phyloP scores from a whole-genome alignment of 2,888 invertebrate species.

The Blomia tropicalis region DNA sequence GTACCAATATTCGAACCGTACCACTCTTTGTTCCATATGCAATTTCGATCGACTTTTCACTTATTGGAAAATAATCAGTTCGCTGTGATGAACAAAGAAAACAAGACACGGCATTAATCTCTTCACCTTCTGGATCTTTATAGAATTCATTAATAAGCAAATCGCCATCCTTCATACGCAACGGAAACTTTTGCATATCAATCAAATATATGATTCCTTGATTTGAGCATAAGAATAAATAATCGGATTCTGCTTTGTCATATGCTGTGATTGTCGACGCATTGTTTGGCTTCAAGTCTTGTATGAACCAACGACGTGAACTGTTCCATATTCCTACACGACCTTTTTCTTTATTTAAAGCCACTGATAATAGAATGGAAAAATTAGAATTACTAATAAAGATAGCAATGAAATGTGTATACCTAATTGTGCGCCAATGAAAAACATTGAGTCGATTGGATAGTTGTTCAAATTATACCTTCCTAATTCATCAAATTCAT shows the following conservation, averaged over 20 bases:
- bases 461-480: conserved; percentile 22
- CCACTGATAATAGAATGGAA: conserved; percentile 48
- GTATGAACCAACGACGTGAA: conserved; percentile 71
- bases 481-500: conserved; percentile 19
- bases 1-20: conserved; percentile 88
- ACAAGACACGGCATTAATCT: conserved; percentile 92
- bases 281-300: conserved; percentile 46
- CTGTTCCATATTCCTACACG: conserved; percentile 99
- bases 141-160: conserved; percentile 88
- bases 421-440: conserved; percentile 71
- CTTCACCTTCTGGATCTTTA: conserved; percentile 74
- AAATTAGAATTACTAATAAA: background rate
- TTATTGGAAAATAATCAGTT: conserved; percentile 74
- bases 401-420: background rate
- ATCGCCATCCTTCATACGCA: conserved; percentile 98
- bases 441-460: conserved; percentile 59
- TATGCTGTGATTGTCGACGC: conserved; percentile 88
- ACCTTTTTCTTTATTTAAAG: conserved; percentile 61
- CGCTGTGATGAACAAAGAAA: conserved; percentile 45
- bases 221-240: conserved; percentile 79
- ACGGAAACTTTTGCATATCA: conserved; percentile 99
- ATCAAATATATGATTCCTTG: conserved; percentile 76
- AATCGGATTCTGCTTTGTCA: conserved; percentile 81
- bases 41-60: conserved; percentile 99
- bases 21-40: conserved; percentile 77